Base-by-base conservation (phyloP, 1,140 invertebrate genomes). In the Antheraea mylitta region DNA sequence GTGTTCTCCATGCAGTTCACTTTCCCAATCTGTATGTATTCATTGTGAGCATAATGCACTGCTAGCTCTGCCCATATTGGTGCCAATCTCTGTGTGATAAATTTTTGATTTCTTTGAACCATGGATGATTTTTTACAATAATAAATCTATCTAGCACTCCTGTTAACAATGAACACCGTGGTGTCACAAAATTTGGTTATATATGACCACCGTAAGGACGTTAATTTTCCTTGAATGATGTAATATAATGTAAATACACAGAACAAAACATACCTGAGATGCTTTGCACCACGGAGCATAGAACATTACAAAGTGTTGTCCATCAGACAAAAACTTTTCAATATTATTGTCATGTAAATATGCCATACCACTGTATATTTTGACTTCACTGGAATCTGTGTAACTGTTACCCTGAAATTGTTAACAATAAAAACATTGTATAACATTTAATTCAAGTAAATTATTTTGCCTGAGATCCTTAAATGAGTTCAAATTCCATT, bases 301-400 rank as follows among this genome's bases (percentile, higher is more conserved):
- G 71, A 92, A 92, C 85, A 92, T 89, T 7, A 92, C 71, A 74
- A 92, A 92, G 68, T 92, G 88, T 58, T 92, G 90, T 18, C 90
- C 90, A 53, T 76, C 83, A 11, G 88, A 85, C 30, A 92, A 64
- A 79, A 82, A 90, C 74, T 89, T 92, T 64, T 92, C 90, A 72
- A 92, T 83, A 62, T 90, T 92, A n/a, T 87, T 76, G 62, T 92
- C 90, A 66, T 80, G 85, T 9, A 90, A 72, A 58, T 87, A 80
- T 0, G 85, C 86, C 87, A 90, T 85, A 16, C 87, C 90, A 65
- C 79, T 83, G 69, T 88, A 86, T 72, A 83, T 82, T 68, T 85
- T 87, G 0, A 92, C 87, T 59, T 90, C 82, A 72, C 68, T 68
- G 61, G 71, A 63, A n/a, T 72, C 72, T 72, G 81, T 82, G 53